Conservation (phyloP, 2,888 invertebrate genomes). For the Tuberolachnus salignus region DNA sequence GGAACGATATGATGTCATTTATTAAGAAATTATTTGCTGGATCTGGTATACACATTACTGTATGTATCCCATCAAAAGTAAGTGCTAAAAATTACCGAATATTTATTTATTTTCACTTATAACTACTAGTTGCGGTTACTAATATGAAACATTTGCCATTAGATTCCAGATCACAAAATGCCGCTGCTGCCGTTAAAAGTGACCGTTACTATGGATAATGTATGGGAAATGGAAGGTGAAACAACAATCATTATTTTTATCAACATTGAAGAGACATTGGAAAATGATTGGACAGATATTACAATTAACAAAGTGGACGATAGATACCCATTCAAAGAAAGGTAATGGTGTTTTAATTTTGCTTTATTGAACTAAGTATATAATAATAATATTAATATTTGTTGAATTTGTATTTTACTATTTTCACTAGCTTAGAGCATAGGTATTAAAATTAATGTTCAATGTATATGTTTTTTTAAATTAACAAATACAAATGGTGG, state of each 20-base stretch:
- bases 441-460: too few relatives aligned
- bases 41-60: conserved; percentile 65
- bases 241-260: conserved; percentile 30
- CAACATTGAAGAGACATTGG: not conserved
- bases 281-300: not conserved
- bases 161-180: too few relatives aligned
- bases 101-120: not conserved
- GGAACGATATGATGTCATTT: conserved; percentile 67
- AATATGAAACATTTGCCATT: too few relatives aligned
- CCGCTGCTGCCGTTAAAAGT: not conserved
- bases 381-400: too few relatives aligned
- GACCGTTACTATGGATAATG: not conserved
- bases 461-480: not conserved
- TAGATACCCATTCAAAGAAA: conserved; percentile 36
- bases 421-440: too few relatives aligned
- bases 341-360: conserved; percentile 35
- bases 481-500: not conserved
- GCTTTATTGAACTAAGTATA: not conserved
- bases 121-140: too few relatives aligned
- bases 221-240: conserved; percentile 28
- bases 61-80: conserved; percentile 61
- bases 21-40: conserved; percentile 66
- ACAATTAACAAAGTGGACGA: not conserved
- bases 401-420: too few relatives aligned
- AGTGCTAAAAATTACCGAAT: conserved; percentile 8